Evolutionary conservation across 2,113 vertebrate genomes (phyloP).

Genomic region (Saguinus midas): DNA sequence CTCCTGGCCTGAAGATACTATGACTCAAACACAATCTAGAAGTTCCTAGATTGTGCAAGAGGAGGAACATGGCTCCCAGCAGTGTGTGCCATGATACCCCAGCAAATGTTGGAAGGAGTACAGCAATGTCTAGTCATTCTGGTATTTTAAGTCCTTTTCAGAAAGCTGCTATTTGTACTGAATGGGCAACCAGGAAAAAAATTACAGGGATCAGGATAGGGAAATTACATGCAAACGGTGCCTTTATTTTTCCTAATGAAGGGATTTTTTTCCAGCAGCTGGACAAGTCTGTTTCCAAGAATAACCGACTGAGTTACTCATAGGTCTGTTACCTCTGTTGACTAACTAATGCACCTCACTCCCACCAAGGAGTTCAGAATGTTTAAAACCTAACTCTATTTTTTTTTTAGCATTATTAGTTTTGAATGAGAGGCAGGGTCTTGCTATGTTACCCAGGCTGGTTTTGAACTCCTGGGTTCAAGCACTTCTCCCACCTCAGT

Average conservation of each 20-base stretch:
- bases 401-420: too few relatives aligned
- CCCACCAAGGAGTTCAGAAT: background rate
- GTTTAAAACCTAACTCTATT: background rate
- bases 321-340: background rate
- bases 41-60: background rate
- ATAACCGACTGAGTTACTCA: background rate
- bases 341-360: background rate
- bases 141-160: background rate
- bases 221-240: background rate
- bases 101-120: fast-evolving
- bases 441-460: too few relatives aligned
- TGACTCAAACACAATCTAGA: background rate
- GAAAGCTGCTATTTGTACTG: background rate
- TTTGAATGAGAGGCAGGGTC: too few relatives aligned
- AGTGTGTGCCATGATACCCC: background rate
- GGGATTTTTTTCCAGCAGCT: background rate
- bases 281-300: background rate
- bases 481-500: too few relatives aligned
- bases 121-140: background rate
- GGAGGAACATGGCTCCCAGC: background rate
- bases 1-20: background rate
- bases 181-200: background rate
- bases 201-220: background rate
- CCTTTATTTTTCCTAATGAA: background rate
- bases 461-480: too few relatives aligned